Base-by-base conservation (phyloP, 2,888 invertebrate genomes). In the Drosophila pseudotalamancana region DNA sequence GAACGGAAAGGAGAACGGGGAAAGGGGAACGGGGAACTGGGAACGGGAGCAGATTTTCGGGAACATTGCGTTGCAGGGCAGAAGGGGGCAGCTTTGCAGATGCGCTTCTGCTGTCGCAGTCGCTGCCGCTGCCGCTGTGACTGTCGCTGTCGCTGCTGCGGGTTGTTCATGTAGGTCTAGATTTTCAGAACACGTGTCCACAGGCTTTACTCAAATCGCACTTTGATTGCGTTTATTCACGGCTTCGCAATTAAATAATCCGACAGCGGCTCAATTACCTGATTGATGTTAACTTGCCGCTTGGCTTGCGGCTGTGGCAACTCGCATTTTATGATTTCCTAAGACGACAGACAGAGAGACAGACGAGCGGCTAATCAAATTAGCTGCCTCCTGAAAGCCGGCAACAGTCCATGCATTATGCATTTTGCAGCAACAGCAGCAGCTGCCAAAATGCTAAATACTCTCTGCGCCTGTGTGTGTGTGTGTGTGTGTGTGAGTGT, bases 151-250 rank as follows among this genome's bases (percentile, higher is more conserved):
- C 43, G 4, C 55, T 49, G 74, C 67, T 62, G 72, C 8, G 18
- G 43, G 54, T 74, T 88, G 86, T 90, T 89, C 87, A 90, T 89
- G 90, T 90, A 90, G 90, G 90, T 89, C 90, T 90, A 88, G 88
- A 89, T 50, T 50, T 60, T 60, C 12, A 27, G 46, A 60, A 31
- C 60, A 60, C 59, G 59, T 59, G 59, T 59, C 35, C 29, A 35
- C n/a, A 48, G 9, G 21, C 11, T 32, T 6, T 9, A 29, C 19
- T 16, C 54, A 34, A 25, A 12, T 40, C 11, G 18, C 25, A 48
- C 31, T 37, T 6, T 48, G 29, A 43, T 18, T 43, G 31, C 46
- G 21, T 49, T 37, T 37, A 49, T 57, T 54, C 29, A 49, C 25
- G 35, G 25, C 12, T 49, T 35, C 25, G 35, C 37, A 31, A 32